Evolutionary conservation across 2,888 invertebrate species (phyloP).

Genomic region (Balanococcus diminutus): DNA sequence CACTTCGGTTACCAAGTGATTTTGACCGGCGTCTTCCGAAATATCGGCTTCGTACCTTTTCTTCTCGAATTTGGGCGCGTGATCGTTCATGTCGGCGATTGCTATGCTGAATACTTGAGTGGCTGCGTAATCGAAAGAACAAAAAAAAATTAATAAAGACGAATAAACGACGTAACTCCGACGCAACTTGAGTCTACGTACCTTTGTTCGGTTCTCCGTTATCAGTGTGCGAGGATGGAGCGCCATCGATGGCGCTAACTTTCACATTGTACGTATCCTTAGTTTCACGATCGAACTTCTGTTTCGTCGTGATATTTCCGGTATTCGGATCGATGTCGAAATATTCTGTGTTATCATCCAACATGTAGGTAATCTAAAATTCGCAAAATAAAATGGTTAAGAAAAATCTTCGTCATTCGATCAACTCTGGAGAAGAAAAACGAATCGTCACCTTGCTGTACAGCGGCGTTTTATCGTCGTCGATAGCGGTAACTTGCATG

Average conservation of each 20-base stretch:
- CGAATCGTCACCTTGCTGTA: constrained; percentile 71
- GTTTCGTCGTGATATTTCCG: constrained; percentile 84
- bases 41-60: constrained; percentile 75
- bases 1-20: constrained; percentile 84
- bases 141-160: neutral
- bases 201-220: constrained; percentile 75
- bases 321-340: constrained; percentile 84
- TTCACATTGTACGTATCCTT: constrained; percentile 86
- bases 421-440: neutral
- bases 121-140: constrained; percentile 61
- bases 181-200: constrained; percentile 57
- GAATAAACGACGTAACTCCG: too few relatives aligned
- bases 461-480: constrained; percentile 81
- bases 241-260: constrained; percentile 88
- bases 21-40: constrained; percentile 82
- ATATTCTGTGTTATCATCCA: constrained; percentile 72
- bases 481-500: constrained; percentile 85
- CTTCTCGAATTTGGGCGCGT: constrained; percentile 86
- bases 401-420: neutral
- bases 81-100: constrained; percentile 96
- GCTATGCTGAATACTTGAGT: constrained; percentile 86
- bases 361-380: constrained; percentile 72
- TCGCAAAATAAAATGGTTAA: neutral
- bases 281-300: constrained; percentile 84
- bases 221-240: constrained; percentile 76